Conservation (phyloP, 2,888 invertebrate species). For the Ectemnius cavifrons region DNA sequence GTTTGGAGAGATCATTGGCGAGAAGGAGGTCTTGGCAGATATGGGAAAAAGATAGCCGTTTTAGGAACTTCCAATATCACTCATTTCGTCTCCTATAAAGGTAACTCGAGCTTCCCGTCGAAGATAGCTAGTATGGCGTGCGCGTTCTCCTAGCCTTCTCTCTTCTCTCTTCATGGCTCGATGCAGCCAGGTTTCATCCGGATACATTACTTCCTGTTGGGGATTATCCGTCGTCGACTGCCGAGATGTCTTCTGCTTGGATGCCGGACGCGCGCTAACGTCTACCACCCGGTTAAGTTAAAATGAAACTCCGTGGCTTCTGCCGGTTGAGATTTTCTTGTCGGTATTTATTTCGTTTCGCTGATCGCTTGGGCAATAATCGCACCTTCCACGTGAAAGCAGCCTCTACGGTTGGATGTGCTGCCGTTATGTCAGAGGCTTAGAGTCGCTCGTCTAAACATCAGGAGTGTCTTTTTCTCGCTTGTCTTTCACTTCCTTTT, state of each 20-base stretch:
- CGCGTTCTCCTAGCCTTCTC: background rate
- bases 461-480: too few relatives aligned
- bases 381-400: background rate
- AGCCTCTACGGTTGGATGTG: too few relatives aligned
- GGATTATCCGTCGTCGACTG: constrained; percentile 54
- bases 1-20: background rate
- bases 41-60: constrained; percentile 11
- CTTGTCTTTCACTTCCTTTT: too few relatives aligned
- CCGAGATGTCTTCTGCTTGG: constrained; percentile 41
- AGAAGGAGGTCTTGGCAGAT: constrained; percentile 7
- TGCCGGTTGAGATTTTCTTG: constrained; percentile 38
- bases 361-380: background rate
- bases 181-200: constrained; percentile 54
- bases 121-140: constrained; percentile 19
- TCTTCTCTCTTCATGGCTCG: constrained; percentile 10
- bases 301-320: constrained; percentile 46
- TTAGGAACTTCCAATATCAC: constrained; percentile 50
- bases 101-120: constrained; percentile 38
- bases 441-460: too few relatives aligned
- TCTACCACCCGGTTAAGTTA: constrained; percentile 22
- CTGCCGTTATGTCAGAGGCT: too few relatives aligned
- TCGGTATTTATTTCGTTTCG: constrained; percentile 23
- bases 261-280: constrained; percentile 34
- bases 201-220: constrained; percentile 58
- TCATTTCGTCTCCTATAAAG: constrained; percentile 56